Evolutionary conservation across 2,797 vertebrate genomes (phyloP), one percentile per base, ranked within the genome.

Genomic region (Rhinatrema bivittatum): DNA sequence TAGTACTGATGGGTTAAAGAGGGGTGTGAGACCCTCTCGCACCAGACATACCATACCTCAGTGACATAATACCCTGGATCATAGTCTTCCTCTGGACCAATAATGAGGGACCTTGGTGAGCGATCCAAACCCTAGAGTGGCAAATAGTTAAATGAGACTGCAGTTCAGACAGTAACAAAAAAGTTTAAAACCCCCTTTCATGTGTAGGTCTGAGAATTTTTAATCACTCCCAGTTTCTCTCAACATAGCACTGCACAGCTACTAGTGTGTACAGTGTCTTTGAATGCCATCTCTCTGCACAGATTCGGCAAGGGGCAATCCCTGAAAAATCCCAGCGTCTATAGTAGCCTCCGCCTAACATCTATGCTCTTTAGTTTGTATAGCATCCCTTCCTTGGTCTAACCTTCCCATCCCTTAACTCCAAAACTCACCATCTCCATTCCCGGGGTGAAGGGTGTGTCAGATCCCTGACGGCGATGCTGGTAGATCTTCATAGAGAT

Each of bases 11-110:
- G n/a, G n/a, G n/a, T n/a, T n/a, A n/a, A n/a, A n/a, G n/a, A n/a
- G n/a, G n/a, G 9, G 14, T 15, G 15, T 10, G 6, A 9, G n/a
- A n/a, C 5, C 14, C 9, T 4, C 9, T 27, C 5, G 25, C 14
- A 26, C 17, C 25, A 13, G 11, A 15, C 65, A 7, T 31, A 4
- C 22, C 7, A 5, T 60, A 94, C 93, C 83, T 97, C 92, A 3
- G 87, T 88, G 48, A 89, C 88, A 39, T 82, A 71, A 19, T 87
- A 81, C 2, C 87, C 79, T 0, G 87, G 88, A 19, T 93, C 91
- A 3, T 81, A 91, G 51, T 93, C 90, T 39, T 97, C 92, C 70
- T 97, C 93, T 0, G 93, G 91, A 5, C 88, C 84, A 4, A 97
- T 97, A 55, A 96, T 94, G 43, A 88, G 81, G 12, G 75, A 66